These are phyloP conservation scores for Galago senegalensis DNA, from an alignment of 2,797 vertebrate genomes.

Conservation along the genomic window DNA sequence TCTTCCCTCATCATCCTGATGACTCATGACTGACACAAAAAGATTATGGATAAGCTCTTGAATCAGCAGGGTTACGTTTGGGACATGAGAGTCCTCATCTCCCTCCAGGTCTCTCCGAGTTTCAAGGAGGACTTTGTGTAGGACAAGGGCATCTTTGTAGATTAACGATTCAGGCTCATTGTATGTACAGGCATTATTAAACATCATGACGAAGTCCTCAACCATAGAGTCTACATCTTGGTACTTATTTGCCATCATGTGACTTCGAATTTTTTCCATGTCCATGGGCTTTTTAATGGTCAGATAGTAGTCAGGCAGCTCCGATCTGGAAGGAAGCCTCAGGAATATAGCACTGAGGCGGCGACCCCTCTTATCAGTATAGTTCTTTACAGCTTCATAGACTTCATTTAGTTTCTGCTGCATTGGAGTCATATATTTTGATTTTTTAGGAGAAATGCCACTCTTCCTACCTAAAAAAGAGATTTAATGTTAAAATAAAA, in stretches of 20 bases:
- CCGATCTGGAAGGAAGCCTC: constrained; percentile 97
- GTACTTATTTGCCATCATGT: constrained; percentile 99
- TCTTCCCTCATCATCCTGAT: constrained; percentile 98
- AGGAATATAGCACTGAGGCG: constrained; percentile 98
- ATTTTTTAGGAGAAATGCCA: constrained; percentile 97
- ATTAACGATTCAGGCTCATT: constrained; percentile 99
- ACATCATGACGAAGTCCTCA: constrained; percentile 99
- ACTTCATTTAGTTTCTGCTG: constrained; percentile 99
- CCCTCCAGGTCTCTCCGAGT: constrained; percentile 97
- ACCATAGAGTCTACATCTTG: constrained; percentile 98
- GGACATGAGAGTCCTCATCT: constrained; percentile 96
- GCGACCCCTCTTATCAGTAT: constrained; percentile 97
- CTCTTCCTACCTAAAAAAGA: constrained; percentile 93
- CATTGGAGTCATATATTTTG: constrained; percentile 98
- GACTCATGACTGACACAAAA: constrained; percentile 98
- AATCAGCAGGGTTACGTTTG: constrained; percentile 96
- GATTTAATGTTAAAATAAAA: constrained; percentile 70
- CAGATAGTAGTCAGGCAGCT: constrained; percentile 98
- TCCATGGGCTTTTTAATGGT: constrained; percentile 99
- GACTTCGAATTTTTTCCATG: constrained; percentile 98
- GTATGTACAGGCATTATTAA: constrained; percentile 99
- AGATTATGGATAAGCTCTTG: constrained; percentile 99
- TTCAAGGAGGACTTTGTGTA: constrained; percentile 97
- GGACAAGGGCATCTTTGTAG: constrained; percentile 97
- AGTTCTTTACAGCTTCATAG: constrained; percentile 99